Base-by-base conservation (phyloP, 2,113 vertebrate genomes). In the Calcarius ornatus region DNA sequence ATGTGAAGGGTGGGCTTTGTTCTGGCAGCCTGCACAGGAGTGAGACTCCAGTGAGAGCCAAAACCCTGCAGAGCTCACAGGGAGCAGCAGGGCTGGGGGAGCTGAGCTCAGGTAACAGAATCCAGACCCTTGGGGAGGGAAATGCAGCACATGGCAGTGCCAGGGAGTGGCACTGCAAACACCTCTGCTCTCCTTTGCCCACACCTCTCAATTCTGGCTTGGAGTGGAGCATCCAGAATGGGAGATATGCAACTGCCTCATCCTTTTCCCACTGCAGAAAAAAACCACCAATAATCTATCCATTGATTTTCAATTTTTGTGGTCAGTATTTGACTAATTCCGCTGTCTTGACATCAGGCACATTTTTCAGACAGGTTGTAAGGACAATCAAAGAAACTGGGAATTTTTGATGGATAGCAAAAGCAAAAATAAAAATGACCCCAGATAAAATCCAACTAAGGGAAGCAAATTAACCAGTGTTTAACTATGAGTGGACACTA, bases 381-480 rank as follows among this genome's bases (percentile, higher is more conserved):
- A 63, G 25, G 64, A 82, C 24, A 88, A 20, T 5, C 3, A 30
- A 47, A 79, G 21, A 51, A 76, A 59, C 2, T 7, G 13, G 27
- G 22, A 40, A 56, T 21, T 83, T 66, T 9, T 73, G 45, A 77
- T 28, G 18, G 14, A 45, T 64, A 59, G 31, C 42, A 81, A 70
- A 92, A 47, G n/a, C 56, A 86, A 64, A 92, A 83, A 47, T n/a
- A 59, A 70, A 77, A 88, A 23, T 0, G 0, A 45, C 16, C 15
- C 21, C 72, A 86, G 38, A 33, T 59, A 59, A 83, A 84, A 86
- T 42, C 22, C 15, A 88, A 2, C 56, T 64, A 25, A 50, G 27
- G 21, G 63, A 86, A 94, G 51, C 16, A 50, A 83, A 94, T 81
- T 91, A 86, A 38, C 70, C 15, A 71, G 50, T 28, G 14, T 86